Evolutionary conservation across 2,113 vertebrate genomes (phyloP), one percentile per base, ranked within the genome.

Genomic region (Aviceda subcristata): DNA sequence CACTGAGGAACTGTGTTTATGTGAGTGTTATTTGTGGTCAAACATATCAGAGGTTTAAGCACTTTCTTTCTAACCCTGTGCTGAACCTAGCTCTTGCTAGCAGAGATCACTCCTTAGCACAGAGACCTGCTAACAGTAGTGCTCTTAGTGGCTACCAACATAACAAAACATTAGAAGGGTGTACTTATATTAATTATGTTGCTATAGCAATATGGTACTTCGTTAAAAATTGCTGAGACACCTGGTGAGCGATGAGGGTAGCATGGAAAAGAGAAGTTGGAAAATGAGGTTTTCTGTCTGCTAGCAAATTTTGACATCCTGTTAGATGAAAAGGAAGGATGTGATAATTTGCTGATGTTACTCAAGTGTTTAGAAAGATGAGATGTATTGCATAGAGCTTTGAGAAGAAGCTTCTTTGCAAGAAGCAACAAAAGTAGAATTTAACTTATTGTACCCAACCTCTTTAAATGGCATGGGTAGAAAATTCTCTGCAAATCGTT

Each of bases 301-400:
- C 71, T 53, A 48, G 78, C 85, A 74, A 77, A 41, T 74, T 46
- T 59, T 57, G 38, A 24, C 59, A 59, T 94, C 77, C 62, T 86
- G 53, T 48, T 74, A 64, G 74, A 38, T 76, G 41, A 41, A 91
- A 74, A 79, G 73, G 81, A 79, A 92, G 85, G 75, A 78, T 79
- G 50, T 66, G 74, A 53, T 84, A 79, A 90, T 92, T 83, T 96
- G 88, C 79, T 92, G 75, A 67, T 90, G 51, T 59, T 88, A n/a
- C 43, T 83, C n/a, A 41, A 43, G 34, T 59, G 29, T 79, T 95
- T 62, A 51, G 75, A 56, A 87, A 34, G 51, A 80, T 3, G 1
- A 27, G 41, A 6, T 64, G 22, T 57, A 45, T 82, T 69, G 48
- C 55, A 24, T 3, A 62, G 75, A 63, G 43, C 53, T 80, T 84